phyloP scores from a whole-genome alignment of 2,797 vertebrate species.

The Atherinosoma microstoma region DNA sequence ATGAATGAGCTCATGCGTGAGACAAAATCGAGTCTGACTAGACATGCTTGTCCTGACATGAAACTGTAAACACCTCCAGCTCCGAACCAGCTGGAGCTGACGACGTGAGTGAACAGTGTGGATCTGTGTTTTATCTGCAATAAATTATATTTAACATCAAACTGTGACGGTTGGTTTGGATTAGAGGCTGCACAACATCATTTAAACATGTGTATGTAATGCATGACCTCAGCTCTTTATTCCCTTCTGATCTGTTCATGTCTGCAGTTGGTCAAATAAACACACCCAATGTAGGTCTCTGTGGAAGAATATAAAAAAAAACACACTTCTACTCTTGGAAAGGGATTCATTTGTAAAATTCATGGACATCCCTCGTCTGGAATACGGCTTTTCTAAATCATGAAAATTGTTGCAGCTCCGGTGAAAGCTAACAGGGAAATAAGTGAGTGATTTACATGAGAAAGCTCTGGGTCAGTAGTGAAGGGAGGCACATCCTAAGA shows the following conservation, averaged over 20 bases:
- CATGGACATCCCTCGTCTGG: constrained; percentile 23
- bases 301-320: too few relatives aligned
- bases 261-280: constrained; percentile 19
- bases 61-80: constrained; percentile 60
- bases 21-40: constrained; percentile 36
- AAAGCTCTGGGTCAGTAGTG: not conserved
- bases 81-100: constrained; percentile 42
- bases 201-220: not conserved
- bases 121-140: constrained; percentile 70
- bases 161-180: not conserved
- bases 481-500: not conserved
- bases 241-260: not conserved
- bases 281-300: constrained; percentile 18
- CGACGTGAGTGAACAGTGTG: constrained; percentile 41
- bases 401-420: not conserved
- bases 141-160: constrained; percentile 77
- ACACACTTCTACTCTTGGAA: constrained; percentile 37
- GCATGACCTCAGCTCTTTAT: constrained; percentile 5
- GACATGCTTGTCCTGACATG: constrained; percentile 45
- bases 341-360: constrained; percentile 37
- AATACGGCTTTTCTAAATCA: constrained; percentile 22
- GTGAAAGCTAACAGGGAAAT: not conserved
- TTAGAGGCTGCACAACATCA: not conserved
- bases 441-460: not conserved
- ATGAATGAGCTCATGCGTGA: constrained; percentile 30